Evolutionary conservation across 2,888 invertebrate species (phyloP), one percentile per base, ranked within the genome.

Genomic region (Macrosoma leucophasiata): DNA sequence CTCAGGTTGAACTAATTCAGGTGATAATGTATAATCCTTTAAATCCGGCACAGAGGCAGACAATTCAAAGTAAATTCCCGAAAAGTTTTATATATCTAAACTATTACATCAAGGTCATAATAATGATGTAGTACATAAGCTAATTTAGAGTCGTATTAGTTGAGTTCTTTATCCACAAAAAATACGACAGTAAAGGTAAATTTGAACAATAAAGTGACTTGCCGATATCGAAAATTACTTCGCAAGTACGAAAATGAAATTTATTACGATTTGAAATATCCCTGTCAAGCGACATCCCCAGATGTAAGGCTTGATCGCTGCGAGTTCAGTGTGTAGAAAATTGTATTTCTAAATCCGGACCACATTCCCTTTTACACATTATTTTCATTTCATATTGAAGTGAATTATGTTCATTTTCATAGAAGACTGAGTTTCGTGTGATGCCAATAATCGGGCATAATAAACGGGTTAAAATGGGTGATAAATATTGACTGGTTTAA

Each of bases 271-370:
- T 58, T 56, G 56, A 63, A 65, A 67, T 52, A 62, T 59, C 48
- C 49, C 58, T 58, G 71, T 75, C 69, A 64, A 56, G 58, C 56
- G 50, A 61, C 71, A 71, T 63, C 67, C 63, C 42, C 37, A 45
- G 44, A 53, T 58, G 60, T 64, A 65, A 57, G 59, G 53, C 52
- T 56, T 57, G 64, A 64, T 70, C 62, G 60, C 52, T 46, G 43
- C 54, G 41, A 44, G 50, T 51, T 61, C 56, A 51, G 48, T 57
- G 55, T 55, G 65, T 56, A 72, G 70, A 70, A 75, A 75, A 76
- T 74, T 71, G 70, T 74, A 60, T 73, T 64, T 62, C 48, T 46
- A 61, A 66, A 66, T 63, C 63, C 58, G 25, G 37, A 26, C 49
- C 41, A 46, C 47, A 31, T 34, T 33, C 34, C 32, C 31, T 18